Evolutionary conservation across 2,888 invertebrate genomes (phyloP).

Genomic region (Eupithecia centaureata): DNA sequence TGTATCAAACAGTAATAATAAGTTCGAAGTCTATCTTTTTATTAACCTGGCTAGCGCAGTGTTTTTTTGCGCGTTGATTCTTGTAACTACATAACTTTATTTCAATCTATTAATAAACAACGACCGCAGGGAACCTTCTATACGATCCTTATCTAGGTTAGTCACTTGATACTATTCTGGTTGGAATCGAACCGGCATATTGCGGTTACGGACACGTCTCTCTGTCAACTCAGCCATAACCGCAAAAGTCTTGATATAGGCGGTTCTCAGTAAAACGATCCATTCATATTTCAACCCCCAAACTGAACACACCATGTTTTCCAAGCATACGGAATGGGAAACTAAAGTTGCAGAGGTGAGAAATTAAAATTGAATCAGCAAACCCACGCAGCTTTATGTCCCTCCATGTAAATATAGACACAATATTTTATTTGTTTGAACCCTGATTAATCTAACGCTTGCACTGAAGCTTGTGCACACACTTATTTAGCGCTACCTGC

Average conservation of each 20-base stretch:
- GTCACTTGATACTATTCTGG: conserved; percentile 44
- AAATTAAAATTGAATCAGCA: conserved; percentile 22
- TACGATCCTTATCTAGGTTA: conserved; percentile 42
- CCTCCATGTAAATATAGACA: conserved; percentile 20
- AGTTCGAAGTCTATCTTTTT: too few species aligned
- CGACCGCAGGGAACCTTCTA: neutral
- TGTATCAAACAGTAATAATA: too few species aligned
- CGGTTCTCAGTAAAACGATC: conserved; percentile 65
- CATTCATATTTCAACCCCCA: conserved; percentile 60
- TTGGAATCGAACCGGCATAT: conserved; percentile 46
- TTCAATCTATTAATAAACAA: neutral
- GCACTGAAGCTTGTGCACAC: conserved; percentile 73
- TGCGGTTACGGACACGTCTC: conserved; percentile 55
- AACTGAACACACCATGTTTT: conserved; percentile 77
- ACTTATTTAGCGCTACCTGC: conserved; percentile 59
- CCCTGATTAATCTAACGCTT: conserved; percentile 64
- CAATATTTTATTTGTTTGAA: conserved; percentile 34
- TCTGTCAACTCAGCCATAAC: conserved; percentile 43
- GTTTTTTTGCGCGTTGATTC: neutral
- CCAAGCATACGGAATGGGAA: conserved; percentile 77
- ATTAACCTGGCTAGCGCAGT: neutral
- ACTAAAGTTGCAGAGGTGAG: conserved; percentile 76
- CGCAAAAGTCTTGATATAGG: conserved; percentile 45
- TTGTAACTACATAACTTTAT: neutral
- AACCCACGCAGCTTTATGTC: neutral